Percentiles rank a stretch among this genome's conserved stretches.
Evolutionary conservation across 1,140 invertebrate genomes (phyloP).

Genomic region (Littorina saxatilis): DNA sequence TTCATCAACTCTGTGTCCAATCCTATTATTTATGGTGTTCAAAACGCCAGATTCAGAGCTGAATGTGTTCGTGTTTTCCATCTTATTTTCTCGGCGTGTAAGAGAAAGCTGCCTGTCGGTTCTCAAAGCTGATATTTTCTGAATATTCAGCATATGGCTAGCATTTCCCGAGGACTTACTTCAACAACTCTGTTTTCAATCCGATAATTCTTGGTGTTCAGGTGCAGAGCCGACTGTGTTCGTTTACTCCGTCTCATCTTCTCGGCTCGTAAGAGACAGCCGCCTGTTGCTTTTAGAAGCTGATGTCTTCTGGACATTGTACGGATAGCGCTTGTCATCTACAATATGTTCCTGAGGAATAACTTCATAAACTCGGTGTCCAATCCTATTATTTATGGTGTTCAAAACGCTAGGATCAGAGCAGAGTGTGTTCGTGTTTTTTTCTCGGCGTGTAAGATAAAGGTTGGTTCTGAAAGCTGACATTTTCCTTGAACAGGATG

Average conservation of each 20-base stretch:
- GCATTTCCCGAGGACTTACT: background rate
- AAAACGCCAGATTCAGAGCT: slow-evolving; percentile 36
- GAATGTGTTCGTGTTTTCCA: slow-evolving; percentile 27
- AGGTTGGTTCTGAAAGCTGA: background rate
- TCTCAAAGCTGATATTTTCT: no score
- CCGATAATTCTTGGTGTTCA: background rate
- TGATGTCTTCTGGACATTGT: no score
- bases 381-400: slow-evolving; percentile 51
- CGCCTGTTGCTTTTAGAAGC: no score
- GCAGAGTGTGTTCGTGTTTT: slow-evolving; percentile 18
- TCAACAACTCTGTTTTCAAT: background rate
- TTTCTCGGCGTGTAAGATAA: background rate
- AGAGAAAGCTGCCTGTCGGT: background rate
- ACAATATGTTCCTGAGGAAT: slow-evolving; percentile 48
- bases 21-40: slow-evolving; percentile 48
- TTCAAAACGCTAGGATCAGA: slow-evolving; percentile 37
- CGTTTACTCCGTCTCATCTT: no score
- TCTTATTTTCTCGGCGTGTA: background rate
- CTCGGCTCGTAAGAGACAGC: background rate
- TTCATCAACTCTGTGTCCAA: slow-evolving; percentile 49
- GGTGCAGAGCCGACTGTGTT: background rate
- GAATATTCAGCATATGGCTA: background rate
- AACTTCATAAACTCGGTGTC: slow-evolving; percentile 49
- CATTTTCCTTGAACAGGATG: no score
- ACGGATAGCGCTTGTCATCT: slow-evolving; percentile 38